phyloP scores from a whole-genome alignment of 2,888 invertebrate species.

The Xestia rhomboidea region DNA sequence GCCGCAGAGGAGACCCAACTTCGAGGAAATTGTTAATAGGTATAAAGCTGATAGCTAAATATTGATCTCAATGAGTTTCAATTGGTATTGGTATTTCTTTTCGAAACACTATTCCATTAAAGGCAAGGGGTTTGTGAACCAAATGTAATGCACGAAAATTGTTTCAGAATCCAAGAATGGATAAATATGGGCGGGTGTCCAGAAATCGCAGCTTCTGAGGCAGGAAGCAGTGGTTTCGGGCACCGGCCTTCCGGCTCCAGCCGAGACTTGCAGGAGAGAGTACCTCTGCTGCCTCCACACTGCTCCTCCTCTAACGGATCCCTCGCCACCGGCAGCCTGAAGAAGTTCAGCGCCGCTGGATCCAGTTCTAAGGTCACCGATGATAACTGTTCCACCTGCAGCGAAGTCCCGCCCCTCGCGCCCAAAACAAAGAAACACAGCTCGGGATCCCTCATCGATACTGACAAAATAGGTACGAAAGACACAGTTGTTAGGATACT shows the following conservation, averaged over 20 bases:
- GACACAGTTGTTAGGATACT: slow-evolving; percentile 88
- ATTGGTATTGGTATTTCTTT: too few relatives aligned
- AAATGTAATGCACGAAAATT: slow-evolving; percentile 1
- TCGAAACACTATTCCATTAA: too few relatives aligned
- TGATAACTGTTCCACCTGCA: slow-evolving; percentile 85
- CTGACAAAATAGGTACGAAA: slow-evolving; percentile 83
- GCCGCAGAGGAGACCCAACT: slow-evolving; percentile 97
- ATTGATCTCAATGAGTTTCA: neutral
- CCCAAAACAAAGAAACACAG: slow-evolving; percentile 87
- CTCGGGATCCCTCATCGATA: slow-evolving; percentile 86
- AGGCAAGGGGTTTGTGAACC: neutral
- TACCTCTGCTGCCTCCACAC: slow-evolving; percentile 85
- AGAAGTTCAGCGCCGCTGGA: slow-evolving; percentile 82
- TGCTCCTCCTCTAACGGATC: slow-evolving; percentile 88
- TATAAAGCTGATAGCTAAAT: slow-evolving; percentile 51
- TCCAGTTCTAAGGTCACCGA: slow-evolving; percentile 81
- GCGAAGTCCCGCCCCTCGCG: slow-evolving; percentile 85
- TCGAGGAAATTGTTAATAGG: slow-evolving; percentile 97
- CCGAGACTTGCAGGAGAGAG: slow-evolving; percentile 84
- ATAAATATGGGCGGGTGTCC: slow-evolving; percentile 86
- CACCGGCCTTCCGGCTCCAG: slow-evolving; percentile 79
- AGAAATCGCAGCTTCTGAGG: slow-evolving; percentile 79
- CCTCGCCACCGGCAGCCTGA: slow-evolving; percentile 84
- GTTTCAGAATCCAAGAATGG: slow-evolving; percentile 81
- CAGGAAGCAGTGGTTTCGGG: slow-evolving; percentile 79